Evolutionary conservation across 2,113 vertebrate species (phyloP), one percentile per base, ranked within the genome.

Genomic region (Anoplopoma fimbria): DNA sequence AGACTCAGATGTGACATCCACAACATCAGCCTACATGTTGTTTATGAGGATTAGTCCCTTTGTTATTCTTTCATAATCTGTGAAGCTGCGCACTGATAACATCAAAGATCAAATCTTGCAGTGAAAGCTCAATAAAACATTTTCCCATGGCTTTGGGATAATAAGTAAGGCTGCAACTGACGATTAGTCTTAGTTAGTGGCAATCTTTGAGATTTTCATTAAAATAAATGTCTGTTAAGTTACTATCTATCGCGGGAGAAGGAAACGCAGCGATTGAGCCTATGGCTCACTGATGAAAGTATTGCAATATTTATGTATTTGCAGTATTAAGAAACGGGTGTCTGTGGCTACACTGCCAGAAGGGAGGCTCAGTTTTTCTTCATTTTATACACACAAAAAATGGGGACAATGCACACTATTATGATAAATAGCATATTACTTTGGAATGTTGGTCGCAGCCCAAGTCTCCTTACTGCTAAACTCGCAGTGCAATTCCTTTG

Each of bases 61-160:
- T 34, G 19, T 69, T 78, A n/a, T 27, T 29, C 6, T 47, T 60
- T 25, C 27, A 42, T 25, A 77, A 13, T 25, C 25, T 40, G n/a
- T 6, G 29, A n/a, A 62, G 38, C 8, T 53, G 33, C 23, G 29
- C n/a, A 14, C 33, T 14, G 47, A 36, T 34, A 63, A 19, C 72
- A 75, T 49, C 57, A 62, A 14, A n/a, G 49, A 75, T 63, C 29
- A 49, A 33, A 25, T 49, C 42, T 75, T 34, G 27, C 10, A 34
- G 58, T 9, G 40, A 47, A 17, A 33, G 19, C 38, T 45, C 55
- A 45, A 61, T 72, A 29, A 40, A 29, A 58, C 34, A 29, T 38
- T 21, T 10, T 29, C n/a, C 42, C 9, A 34, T 13, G 53, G n/a
- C 36, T 72, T 13, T 23, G 36, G 23, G 47, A 61, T 38, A 33